Evolutionary conservation across 2,888 invertebrate species (phyloP).

Genomic region (Tanytarsus gracilentus): DNA sequence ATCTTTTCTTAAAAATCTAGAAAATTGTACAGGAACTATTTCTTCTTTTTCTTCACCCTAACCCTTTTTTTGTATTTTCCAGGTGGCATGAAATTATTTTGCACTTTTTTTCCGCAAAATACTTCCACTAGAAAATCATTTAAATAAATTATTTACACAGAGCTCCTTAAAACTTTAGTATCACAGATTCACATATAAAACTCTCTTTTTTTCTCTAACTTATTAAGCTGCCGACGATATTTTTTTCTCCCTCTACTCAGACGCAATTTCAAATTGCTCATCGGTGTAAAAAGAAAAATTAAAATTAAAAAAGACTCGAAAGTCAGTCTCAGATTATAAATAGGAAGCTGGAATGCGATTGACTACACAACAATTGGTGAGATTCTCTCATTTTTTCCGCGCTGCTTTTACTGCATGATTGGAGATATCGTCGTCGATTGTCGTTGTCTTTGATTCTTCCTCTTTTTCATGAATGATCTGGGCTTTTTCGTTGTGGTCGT

Average conservation of each 20-base stretch:
- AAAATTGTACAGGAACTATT: conserved; percentile 15
- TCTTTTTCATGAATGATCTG: background rate
- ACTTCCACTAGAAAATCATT: background rate
- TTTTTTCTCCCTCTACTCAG: background rate
- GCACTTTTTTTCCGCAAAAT: background rate
- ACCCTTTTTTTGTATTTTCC: background rate
- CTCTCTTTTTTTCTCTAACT: background rate
- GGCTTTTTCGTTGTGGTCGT: background rate
- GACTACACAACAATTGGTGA: background rate
- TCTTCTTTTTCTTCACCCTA: too few relatives aligned
- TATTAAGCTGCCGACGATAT: conserved; percentile 10
- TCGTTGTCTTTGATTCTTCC: background rate
- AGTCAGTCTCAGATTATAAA: conserved; percentile 1
- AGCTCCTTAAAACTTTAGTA: conserved; percentile 19
- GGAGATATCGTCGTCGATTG: background rate
- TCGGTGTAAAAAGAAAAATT: background rate
- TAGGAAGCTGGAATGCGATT: background rate
- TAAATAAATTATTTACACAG: background rate
- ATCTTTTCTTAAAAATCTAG: background rate
- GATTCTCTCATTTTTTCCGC: background rate
- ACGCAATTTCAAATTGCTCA: conserved; percentile 20
- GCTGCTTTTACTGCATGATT: background rate
- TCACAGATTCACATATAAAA: too few relatives aligned
- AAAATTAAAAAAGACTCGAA: background rate
- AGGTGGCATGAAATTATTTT: background rate